Evolutionary conservation across 1,140 invertebrate species (phyloP), one percentile per base, ranked within the genome.

Genomic region (Ruditapes philippinarum): DNA sequence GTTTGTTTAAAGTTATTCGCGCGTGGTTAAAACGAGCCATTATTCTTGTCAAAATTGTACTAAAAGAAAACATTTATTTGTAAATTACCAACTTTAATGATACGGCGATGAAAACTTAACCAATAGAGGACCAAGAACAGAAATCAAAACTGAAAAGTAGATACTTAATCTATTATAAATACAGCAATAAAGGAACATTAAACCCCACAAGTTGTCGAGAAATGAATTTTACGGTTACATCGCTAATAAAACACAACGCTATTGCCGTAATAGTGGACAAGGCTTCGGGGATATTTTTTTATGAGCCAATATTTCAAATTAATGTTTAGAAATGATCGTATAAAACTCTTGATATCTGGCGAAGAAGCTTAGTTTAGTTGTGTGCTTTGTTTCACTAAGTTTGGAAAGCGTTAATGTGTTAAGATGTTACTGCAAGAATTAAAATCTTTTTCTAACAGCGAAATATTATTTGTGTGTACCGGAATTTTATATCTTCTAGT

Each of bases 51-150:
- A 76, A 87, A 78, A 62, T 4, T 49, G 74, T 31, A 65, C 38
- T 87, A 57, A 87, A 87, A 28, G 54, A 78, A 87, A 87, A 76
- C 85, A 79, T 87, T 87, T 87, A 87, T 78, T 87, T 87, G 85
- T 38, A 87, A 87, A 87, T 87, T 79, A 79, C 85, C 31, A 54
- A 38, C 11, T 38, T 65, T 79, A 79, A 62, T 78, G 85, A 79
- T 65, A 51, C 38, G 42, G 38, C 14, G n/a, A 70, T 38, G 65
- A 42, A 73, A 74, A n/a, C n/a, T 7, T n/a, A 76, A 36, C 85
- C 85, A 87, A 87, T 87, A 12, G 38, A 11, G 38, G 38, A 40
- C 54, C 28, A 5, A 42, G 45, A 14, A 12, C 12, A 62, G 31
- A 28, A 68, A 82, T 73, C 65, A 73, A 57, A 89, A 89, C 81